Evolutionary conservation across 2,113 vertebrate species (phyloP).

Genomic region (Strigops habroptila): DNA sequence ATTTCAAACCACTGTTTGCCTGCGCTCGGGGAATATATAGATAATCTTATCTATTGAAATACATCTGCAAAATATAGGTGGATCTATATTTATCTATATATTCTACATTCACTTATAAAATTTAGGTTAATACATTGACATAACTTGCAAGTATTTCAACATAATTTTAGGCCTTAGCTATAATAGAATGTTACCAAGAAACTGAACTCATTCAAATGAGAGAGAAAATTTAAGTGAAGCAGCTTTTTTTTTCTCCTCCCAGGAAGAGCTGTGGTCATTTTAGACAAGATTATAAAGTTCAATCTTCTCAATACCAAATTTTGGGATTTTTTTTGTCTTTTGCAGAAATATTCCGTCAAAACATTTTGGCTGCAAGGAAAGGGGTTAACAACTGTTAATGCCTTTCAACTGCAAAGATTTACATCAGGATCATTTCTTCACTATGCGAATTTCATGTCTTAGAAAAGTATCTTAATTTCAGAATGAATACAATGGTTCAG

Average conservation of each 20-base stretch:
- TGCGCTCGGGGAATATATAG: not conserved
- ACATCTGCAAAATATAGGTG: not conserved
- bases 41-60: not conserved
- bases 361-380: slow-evolving; percentile 41
- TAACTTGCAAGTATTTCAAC: not conserved
- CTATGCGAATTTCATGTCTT: not conserved
- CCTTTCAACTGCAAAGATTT: slow-evolving; percentile 33
- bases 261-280: slow-evolving; percentile 10
- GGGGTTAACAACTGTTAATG: slow-evolving; percentile 53
- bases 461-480: slow-evolving; percentile 56
- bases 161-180: not conserved
- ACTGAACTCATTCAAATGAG: not conserved
- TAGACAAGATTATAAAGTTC: not conserved
- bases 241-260: not conserved
- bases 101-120: not conserved
- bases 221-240: not conserved
- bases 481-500: slow-evolving; percentile 6
- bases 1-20: not conserved
- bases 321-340: not conserved
- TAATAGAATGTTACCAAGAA: not conserved
- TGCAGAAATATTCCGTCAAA: slow-evolving; percentile 18
- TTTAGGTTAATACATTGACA: not conserved
- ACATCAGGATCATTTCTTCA: slow-evolving; percentile 16
- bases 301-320: not conserved
- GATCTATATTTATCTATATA: not conserved